Evolutionary conservation across 2,888 invertebrate genomes (phyloP), one percentile per base, ranked within the genome.

Genomic region (Gari tellinella): DNA sequence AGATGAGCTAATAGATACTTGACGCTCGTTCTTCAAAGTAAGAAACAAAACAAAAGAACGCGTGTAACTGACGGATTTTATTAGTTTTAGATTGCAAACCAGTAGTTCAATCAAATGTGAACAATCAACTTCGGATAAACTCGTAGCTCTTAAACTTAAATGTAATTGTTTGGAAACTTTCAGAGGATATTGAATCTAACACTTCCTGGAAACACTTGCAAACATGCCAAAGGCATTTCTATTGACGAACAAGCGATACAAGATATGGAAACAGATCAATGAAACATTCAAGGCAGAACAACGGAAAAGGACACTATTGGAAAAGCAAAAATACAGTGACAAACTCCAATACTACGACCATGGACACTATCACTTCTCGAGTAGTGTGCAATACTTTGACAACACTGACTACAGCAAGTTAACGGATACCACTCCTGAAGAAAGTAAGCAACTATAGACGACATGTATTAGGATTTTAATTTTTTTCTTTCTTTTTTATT

Each of bases 151-250:
- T 31, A 10, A 31, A 31, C 4, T n/a, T n/a, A n/a, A n/a, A n/a
- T n/a, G n/a, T n/a, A n/a, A n/a, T n/a, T n/a, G n/a, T n/a, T n/a
- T n/a, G n/a, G 5, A 31, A 7, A 31, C 31, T 43, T 43, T 43
- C 14, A 43, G 4, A 8, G 3, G 14, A 43, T 3, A 5, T 14
- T 17, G n/a, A 43, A 8, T 43, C n/a, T 17, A 43, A 19, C 3
- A 43, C 43, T 19, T 8, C n/a, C 14, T 43, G 19, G 4, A 19
- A 14, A 15, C 5, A 43, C 5, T 19, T 23, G 10, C 25, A 48
- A 78, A 56, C 49, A 84, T 84, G 84, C 84, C 84, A 43, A 79
- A 80, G 63, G 79, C 84, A 37, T 84, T 84, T 68, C 64, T 84
- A 43, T 62, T 84, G 53, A 84, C 84, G 37, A 82, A 84, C 65